Evolutionary conservation across 2,888 invertebrate species (phyloP).

Genomic region (Xestia sexstrigata): DNA sequence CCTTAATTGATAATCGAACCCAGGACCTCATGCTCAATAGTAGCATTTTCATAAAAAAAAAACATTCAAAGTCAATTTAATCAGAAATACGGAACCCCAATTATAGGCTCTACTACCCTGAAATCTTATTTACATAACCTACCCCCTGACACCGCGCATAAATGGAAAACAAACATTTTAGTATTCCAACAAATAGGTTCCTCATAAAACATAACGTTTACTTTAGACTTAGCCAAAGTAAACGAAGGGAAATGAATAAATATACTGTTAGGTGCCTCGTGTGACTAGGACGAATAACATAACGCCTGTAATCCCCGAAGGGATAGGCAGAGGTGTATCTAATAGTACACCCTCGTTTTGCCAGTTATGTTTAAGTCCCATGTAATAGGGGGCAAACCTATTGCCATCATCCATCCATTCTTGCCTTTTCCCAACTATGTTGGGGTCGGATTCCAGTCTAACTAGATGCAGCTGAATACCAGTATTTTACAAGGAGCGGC

Average conservation of each 20-base stretch:
- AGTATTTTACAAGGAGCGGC: no score
- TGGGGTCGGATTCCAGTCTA: no score
- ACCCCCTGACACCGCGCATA: slow-evolving; percentile 10
- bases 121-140: slow-evolving; percentile 16
- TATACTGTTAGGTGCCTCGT: slow-evolving; percentile 45
- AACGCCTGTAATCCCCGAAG: neutral
- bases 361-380: no score
- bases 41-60: neutral
- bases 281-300: slow-evolving; percentile 55
- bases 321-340: neutral
- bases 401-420: no score
- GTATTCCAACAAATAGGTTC: slow-evolving; percentile 41
- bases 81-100: neutral
- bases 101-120: neutral
- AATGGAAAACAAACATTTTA: slow-evolving; percentile 54
- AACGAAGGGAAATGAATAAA: slow-evolving; percentile 61
- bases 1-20: neutral
- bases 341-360: no score
- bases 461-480: no score
- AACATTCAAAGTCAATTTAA: neutral
- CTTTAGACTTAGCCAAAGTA: slow-evolving; percentile 49
- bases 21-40: neutral
- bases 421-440: no score
- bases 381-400: no score
- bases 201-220: slow-evolving; percentile 32